Conservation (phyloP, 2,113 vertebrate species). For the Myotis davidii region DNA sequence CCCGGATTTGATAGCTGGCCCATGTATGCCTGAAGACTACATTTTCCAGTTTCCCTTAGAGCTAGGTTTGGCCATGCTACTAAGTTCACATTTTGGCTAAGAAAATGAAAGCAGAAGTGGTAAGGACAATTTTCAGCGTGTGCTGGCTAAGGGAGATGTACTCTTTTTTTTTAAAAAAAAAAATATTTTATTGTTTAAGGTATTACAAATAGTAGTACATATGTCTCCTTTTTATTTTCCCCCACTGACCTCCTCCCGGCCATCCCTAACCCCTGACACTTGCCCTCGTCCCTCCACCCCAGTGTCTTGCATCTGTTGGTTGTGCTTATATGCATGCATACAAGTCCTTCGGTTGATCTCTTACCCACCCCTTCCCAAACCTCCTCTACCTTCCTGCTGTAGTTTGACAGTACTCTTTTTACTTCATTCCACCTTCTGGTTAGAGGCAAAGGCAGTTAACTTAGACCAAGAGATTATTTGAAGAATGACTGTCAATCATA, state of each 20-base stretch:
- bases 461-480: neutral
- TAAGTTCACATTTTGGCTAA: neutral
- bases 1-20: neutral
- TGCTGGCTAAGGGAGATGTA: neutral
- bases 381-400: too few species aligned
- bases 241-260: too few species aligned
- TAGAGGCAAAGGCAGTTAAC: neutral
- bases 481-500: neutral
- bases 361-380: too few species aligned
- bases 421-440: neutral
- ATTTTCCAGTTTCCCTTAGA: neutral
- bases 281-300: too few species aligned
- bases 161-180: too few species aligned
- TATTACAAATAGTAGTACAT: too few species aligned
- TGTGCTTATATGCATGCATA: too few species aligned
- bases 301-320: too few species aligned
- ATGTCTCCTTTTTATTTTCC: too few species aligned
- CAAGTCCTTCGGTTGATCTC: too few species aligned
- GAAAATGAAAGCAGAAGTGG: neutral
- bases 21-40: neutral
- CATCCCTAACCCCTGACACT: too few species aligned
- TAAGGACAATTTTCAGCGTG: neutral
- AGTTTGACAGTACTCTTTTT: neutral
- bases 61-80: neutral
- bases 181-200: too few species aligned